Conservation (phyloP, 2,888 invertebrate genomes). For the Pterobdella sp. region DNA sequence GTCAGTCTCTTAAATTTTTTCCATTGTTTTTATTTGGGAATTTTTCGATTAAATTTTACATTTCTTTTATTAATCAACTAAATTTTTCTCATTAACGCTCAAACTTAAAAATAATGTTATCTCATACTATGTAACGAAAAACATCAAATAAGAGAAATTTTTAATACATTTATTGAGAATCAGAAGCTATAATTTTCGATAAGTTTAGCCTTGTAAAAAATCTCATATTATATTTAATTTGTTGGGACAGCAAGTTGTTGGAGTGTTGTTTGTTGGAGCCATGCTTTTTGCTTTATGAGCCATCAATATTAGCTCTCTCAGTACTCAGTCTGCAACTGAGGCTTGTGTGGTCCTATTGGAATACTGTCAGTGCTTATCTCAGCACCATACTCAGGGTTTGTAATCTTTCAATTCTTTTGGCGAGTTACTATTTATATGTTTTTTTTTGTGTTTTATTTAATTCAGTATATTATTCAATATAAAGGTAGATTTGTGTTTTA, state of each 20-base stretch:
- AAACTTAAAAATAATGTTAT: no score
- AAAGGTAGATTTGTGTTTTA: not conserved
- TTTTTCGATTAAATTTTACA: no score
- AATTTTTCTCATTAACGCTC: no score
- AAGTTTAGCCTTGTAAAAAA: no score
- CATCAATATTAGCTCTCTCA: conserved; percentile 69
- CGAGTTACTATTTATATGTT: not conserved
- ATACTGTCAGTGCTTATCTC: conserved; percentile 44
- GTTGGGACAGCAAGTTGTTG: conserved; percentile 43
- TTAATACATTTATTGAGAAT: no score
- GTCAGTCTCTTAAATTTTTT: no score
- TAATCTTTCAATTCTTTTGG: not conserved
- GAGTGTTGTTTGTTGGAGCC: conserved; percentile 54
- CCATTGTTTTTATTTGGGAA: no score
- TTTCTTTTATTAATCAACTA: no score
- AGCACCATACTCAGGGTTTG: conserved; percentile 42
- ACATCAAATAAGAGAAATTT: no score
- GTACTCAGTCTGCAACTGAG: conserved; percentile 62
- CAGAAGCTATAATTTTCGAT: no score
- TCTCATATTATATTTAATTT: no score
- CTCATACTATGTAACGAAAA: no score
- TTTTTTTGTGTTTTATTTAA: conserved; percentile 10
- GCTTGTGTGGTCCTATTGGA: conserved; percentile 44
- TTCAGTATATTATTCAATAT: not conserved
- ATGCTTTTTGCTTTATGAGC: conserved; percentile 63